A percentile compares a stretch with the other conserved stretches of the same genome.
Evolutionary conservation across 2,797 vertebrate genomes (phyloP).

Genomic region (Chloroceryle amazona): DNA sequence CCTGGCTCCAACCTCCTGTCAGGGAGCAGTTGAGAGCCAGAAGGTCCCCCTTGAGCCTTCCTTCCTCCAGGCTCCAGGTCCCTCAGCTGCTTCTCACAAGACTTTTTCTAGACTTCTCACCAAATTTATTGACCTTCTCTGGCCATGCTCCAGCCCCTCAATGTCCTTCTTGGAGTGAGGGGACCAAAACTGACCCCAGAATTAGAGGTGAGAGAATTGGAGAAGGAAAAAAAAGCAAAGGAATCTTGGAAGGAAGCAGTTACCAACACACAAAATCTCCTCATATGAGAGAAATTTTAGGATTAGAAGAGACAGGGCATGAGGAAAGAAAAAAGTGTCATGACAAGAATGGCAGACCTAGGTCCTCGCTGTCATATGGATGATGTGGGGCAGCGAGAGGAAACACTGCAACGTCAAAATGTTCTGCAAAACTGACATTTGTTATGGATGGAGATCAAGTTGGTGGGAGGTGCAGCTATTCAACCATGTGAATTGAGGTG

Average conservation of each 20-base stretch:
- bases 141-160: neutral
- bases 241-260: neutral
- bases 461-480: neutral
- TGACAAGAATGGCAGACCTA: neutral
- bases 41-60: neutral
- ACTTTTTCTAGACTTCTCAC: neutral
- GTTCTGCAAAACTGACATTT: neutral
- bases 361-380: neutral
- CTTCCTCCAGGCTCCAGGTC: neutral
- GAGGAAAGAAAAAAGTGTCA: neutral
- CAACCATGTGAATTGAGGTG: fast-evolving
- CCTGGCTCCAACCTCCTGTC: neutral
- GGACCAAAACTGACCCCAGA: neutral
- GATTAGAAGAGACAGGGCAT: neutral
- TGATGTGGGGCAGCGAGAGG: neutral
- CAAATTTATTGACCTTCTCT: neutral
- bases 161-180: neutral
- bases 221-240: neutral
- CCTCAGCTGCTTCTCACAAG: neutral
- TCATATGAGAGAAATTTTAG: fast-evolving
- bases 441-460: fast-evolving
- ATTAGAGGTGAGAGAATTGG: neutral
- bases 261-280: neutral
- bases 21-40: neutral
- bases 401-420: neutral